A percentile compares a stretch with the other conserved stretches of the same genome.
phyloP scores from a whole-genome alignment of 2,888 invertebrate species.

The Apamea crenata region DNA sequence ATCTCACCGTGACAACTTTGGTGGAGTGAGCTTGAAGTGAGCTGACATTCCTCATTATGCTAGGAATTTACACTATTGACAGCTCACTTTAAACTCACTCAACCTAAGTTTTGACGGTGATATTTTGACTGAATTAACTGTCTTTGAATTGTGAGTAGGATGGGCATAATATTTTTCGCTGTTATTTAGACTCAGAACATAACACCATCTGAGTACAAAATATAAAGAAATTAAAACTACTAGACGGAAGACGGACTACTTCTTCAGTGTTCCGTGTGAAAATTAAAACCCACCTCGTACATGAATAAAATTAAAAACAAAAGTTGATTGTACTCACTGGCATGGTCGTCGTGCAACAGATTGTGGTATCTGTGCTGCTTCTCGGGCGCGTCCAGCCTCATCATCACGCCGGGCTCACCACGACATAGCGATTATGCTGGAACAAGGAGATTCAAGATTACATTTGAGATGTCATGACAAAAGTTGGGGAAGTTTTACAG shows the following conservation, averaged over 20 bases:
- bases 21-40: too few species aligned
- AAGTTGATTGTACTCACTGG: constrained; percentile 80
- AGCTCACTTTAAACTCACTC: too few species aligned
- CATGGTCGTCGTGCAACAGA: constrained; percentile 88
- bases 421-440: constrained; percentile 79
- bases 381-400: constrained; percentile 87
- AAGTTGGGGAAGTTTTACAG: background rate
- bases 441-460: constrained; percentile 43
- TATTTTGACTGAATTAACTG: too few species aligned
- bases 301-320: constrained; percentile 31
- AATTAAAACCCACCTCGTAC: background rate
- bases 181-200: background rate
- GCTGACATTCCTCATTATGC: too few species aligned
- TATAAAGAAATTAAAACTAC: constrained; percentile 6
- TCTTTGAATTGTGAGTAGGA: background rate
- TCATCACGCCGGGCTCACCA: constrained; percentile 86
- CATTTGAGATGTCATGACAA: background rate
- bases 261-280: constrained; percentile 38
- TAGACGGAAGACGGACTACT: constrained; percentile 8
- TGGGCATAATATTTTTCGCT: background rate
- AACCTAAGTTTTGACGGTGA: too few species aligned
- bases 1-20: too few species aligned
- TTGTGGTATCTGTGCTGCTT: constrained; percentile 89
- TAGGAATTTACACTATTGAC: too few species aligned
- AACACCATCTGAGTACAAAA: constrained; percentile 4